Evolutionary conservation across 2,113 vertebrate genomes (phyloP), one percentile per base, ranked within the genome.

Genomic region (Rynchops niger): DNA sequence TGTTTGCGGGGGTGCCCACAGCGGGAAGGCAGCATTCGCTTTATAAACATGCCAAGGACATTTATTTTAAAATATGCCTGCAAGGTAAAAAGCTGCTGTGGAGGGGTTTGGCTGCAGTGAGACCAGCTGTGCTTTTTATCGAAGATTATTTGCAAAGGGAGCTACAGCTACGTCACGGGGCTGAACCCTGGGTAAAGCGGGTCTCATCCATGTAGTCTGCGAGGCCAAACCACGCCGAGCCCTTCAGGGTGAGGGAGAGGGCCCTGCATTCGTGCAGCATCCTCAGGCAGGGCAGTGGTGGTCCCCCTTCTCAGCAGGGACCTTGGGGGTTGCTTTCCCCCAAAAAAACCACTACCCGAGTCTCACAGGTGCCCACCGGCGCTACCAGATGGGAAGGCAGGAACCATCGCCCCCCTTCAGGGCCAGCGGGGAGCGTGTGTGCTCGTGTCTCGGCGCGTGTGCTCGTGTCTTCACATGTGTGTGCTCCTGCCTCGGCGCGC

Each of bases 151-250:
- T 32, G n/a, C 29, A 9, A 3, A 5, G 30, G 59, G 49, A 47
- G 43, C 72, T 12, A 1, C 0, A 0, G 67, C 36, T 6, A 4
- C 0, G 0, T 52, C 3, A 14, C 2, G 32, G 81, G 72, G 49
- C 71, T 66, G 70, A 14, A 12, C 76, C 15, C 62, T 5, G 72
- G 20, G 45, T 47, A 38, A 22, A 65, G 62, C 58, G 15, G 47
- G 45, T 29, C 86, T 55, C 36, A 4, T 7, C n/a, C 36, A 4
- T 9, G 32, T 26, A 2, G 20, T 26, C 62, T 17, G 27, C 0
- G 1, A 66, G 82, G 43, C 42, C 56, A 69, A 55, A 56, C 52
- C 59, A 5, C 4, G 1, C 25, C 0, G 9, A 53, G 53, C 30
- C 12, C 4, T 11, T 15, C 36, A 15, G 88, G 77, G 29, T 50